phyloP scores from a whole-genome alignment of 2,113 vertebrate species.

The Bos taurus region DNA sequence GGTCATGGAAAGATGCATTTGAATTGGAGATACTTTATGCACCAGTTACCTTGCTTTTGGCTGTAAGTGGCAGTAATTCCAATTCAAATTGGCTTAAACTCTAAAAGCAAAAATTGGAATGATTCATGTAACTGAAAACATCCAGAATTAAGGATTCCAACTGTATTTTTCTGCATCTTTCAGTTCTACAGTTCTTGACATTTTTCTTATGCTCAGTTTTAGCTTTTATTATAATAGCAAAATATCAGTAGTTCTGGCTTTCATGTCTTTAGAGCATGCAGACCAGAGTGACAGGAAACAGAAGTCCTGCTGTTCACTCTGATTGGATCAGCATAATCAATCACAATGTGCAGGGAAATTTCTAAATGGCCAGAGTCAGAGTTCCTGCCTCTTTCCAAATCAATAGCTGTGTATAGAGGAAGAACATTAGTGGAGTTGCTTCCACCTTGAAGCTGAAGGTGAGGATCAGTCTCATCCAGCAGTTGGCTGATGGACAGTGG shows the following conservation, averaged over 20 bases:
- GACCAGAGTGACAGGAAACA: not conserved
- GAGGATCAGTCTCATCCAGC: not conserved
- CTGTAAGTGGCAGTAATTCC: not conserved
- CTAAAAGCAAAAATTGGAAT: not conserved
- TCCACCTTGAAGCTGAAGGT: not conserved
- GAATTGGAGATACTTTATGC: too few species aligned
- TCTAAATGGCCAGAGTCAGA: not conserved
- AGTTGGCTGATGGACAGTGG: not conserved
- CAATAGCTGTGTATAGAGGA: not conserved
- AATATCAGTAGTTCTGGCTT: not conserved
- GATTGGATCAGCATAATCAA: not conserved
- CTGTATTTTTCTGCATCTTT: not conserved
- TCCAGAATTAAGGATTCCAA: not conserved
- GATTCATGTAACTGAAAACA: not conserved
- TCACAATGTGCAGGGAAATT: not conserved
- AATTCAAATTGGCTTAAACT: not conserved
- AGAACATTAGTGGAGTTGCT: not conserved
- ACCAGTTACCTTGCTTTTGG: not conserved
- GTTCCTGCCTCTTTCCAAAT: not conserved
- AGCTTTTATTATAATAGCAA: not conserved
- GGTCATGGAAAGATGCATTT: not conserved
- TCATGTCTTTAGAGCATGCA: not conserved
- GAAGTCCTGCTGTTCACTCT: not conserved
- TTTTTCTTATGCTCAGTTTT: not conserved
- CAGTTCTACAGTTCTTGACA: not conserved